These are phyloP conservation scores for Mesochorus sp. DNA, from an alignment of 2,888 invertebrate genomes.

Conservation along the genomic window DNA sequence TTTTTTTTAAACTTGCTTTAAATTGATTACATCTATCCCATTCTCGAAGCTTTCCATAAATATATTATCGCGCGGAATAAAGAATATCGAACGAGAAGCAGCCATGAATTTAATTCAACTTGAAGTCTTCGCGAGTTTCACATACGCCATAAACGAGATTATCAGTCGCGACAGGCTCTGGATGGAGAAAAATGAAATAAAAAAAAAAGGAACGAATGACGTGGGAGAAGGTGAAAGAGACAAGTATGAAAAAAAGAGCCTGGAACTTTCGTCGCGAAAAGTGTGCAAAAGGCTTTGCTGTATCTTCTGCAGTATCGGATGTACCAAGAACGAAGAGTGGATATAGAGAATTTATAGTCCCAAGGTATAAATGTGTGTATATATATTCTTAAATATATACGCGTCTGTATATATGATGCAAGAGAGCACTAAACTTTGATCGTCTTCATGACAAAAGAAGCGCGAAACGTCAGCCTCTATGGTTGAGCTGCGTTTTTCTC, in stretches of 20 bases:
- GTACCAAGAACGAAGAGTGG: constrained; percentile 26
- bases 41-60: neutral
- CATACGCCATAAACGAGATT: constrained; percentile 5
- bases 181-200: neutral
- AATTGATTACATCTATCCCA: neutral
- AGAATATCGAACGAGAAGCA: constrained; percentile 1
- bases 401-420: constrained; percentile 29
- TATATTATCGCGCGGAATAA: neutral
- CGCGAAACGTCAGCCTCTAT: constrained; percentile 15
- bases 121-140: neutral
- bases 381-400: neutral
- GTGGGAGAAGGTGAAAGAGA: neutral
- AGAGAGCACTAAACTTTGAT: constrained; percentile 55
- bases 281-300: constrained; percentile 23
- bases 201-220: neutral
- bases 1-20: neutral
- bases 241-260: constrained; percentile 9
- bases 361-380: constrained; percentile 3
- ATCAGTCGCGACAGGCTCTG: neutral
- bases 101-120: neutral
- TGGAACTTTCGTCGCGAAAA: constrained; percentile 33
- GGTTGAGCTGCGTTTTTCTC: constrained; percentile 14
- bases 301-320: constrained; percentile 20
- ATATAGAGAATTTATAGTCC: constrained; percentile 32
- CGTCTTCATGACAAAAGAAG: constrained; percentile 42